A percentile compares a stretch with the other conserved stretches of the same genome.
Conservation (phyloP, 2,113 vertebrate genomes). For the Rhinoderma darwinii region DNA sequence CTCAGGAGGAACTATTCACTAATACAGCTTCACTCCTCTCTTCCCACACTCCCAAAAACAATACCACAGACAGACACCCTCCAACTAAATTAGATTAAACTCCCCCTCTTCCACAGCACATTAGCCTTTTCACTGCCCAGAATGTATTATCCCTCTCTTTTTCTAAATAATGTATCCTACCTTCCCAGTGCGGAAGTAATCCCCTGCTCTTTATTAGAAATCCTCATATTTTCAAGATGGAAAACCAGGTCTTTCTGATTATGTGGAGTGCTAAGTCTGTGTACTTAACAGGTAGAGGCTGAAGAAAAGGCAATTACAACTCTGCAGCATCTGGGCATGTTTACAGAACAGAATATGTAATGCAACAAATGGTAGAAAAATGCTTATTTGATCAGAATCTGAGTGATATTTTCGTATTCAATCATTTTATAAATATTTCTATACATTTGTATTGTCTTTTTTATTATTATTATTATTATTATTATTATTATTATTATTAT, state of each 20-base stretch:
- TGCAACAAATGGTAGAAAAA: not conserved
- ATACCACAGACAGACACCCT: constrained; percentile 83
- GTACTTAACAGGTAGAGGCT: not conserved
- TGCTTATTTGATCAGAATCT: not conserved
- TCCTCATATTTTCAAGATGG: constrained; percentile 11
- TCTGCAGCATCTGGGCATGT: not conserved
- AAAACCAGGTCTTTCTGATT: not conserved
- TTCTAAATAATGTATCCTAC: constrained; percentile 70
- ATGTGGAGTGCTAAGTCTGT: not conserved
- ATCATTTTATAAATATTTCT: not conserved
- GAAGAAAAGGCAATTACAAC: not conserved
- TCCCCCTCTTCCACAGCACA: constrained; percentile 83
- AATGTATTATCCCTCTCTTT: constrained; percentile 75
- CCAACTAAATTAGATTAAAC: constrained; percentile 99
- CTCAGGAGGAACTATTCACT: constrained; percentile 91
- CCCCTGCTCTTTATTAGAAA: not conserved
- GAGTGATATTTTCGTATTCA: not conserved
- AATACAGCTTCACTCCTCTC: constrained; percentile 82
- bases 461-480: not conserved
- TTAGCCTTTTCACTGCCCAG: constrained; percentile 93
- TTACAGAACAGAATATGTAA: not conserved
- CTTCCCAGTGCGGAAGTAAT: constrained; percentile 42
- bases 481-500: no score
- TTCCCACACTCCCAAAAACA: constrained; percentile 97
- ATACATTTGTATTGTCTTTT: not conserved